Evolutionary conservation across 2,797 vertebrate species (phyloP).

Genomic region (Strix occidentalis): DNA sequence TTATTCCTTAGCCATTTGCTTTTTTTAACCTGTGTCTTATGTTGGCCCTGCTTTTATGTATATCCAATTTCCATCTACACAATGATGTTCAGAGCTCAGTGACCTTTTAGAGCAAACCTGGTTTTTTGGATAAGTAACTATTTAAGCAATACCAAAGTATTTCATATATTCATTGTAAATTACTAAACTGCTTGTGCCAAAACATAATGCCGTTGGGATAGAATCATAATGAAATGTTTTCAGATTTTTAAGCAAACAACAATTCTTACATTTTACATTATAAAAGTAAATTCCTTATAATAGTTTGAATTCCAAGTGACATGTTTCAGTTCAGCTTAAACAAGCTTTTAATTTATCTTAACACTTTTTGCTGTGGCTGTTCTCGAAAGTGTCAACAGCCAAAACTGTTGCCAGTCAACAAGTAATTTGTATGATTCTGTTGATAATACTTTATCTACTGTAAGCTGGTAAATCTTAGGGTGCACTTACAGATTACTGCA

Average conservation of each 20-base stretch:
- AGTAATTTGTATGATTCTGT: background rate
- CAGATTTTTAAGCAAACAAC: background rate
- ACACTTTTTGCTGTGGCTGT: background rate
- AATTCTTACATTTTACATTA: background rate
- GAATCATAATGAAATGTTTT: background rate
- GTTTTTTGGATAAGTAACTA: background rate
- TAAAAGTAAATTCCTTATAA: background rate
- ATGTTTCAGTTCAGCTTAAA: background rate
- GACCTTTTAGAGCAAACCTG: constrained; percentile 1
- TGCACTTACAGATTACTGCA: background rate
- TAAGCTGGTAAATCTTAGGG: background rate
- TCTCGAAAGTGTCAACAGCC: background rate
- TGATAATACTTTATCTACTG: background rate
- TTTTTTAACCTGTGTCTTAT: background rate
- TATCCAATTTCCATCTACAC: background rate
- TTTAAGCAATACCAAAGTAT: background rate
- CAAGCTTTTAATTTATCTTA: background rate
- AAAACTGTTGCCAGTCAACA: background rate
- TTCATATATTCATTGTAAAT: background rate
- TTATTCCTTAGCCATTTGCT: background rate
- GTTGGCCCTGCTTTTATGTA: background rate
- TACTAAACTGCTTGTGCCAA: background rate
- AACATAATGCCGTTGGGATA: fast-evolving
- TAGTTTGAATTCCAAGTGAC: background rate
- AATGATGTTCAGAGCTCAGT: background rate